Evolutionary conservation across 35 echinoderm and acorn worm genomes (phyloP).

Genomic region (Apostichopus californicus): DNA sequence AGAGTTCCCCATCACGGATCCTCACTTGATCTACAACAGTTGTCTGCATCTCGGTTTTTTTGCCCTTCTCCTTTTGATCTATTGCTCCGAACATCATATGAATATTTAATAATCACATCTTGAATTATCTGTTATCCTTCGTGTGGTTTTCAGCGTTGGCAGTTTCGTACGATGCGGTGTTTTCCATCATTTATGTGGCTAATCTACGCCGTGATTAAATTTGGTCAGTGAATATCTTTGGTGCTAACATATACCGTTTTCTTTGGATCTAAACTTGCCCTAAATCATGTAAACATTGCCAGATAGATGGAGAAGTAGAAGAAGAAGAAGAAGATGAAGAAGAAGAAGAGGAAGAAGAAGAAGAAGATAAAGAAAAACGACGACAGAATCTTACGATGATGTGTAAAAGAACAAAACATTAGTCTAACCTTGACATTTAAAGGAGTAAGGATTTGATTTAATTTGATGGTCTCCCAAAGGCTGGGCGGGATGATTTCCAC

Average conservation of each 20-base stretch:
- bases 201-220: background rate
- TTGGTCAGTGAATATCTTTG: background rate
- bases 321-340: background rate
- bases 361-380: background rate
- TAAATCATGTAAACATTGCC: background rate
- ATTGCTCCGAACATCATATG: background rate
- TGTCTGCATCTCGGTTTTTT: background rate
- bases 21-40: background rate
- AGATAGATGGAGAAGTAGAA: background rate
- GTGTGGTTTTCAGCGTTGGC: background rate
- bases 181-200: background rate
- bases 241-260: background rate
- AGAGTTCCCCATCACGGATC: no score
- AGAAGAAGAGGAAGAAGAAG: background rate
- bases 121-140: background rate
- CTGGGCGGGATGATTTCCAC: no score
- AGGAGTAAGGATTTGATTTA: background rate
- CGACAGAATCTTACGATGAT: background rate
- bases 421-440: background rate
- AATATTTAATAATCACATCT: background rate
- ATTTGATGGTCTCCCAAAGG: background rate
- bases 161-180: background rate
- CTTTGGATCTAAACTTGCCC: background rate
- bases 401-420: background rate
- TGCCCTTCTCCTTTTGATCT: background rate